These are phyloP conservation scores for Delphinus delphis DNA, from an alignment of 2,113 vertebrate species.

Conservation along the genomic window DNA sequence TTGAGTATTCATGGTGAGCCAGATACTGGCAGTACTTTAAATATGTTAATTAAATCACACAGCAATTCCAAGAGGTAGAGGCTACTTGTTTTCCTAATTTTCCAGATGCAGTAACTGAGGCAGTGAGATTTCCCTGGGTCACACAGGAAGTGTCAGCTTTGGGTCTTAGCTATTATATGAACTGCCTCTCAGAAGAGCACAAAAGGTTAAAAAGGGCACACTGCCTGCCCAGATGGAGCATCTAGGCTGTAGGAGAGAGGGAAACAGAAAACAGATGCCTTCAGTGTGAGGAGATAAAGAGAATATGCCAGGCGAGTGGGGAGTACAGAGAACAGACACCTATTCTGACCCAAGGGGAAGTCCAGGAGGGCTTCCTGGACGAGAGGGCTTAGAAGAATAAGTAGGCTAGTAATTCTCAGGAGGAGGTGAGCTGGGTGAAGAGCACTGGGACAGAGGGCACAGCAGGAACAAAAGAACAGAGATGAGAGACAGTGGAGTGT, in stretches of 20 bases:
- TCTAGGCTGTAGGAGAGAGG: background rate
- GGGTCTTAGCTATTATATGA: background rate
- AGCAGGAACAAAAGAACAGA: background rate
- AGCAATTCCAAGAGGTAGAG: background rate
- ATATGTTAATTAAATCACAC: background rate
- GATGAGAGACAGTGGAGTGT: fast-evolving
- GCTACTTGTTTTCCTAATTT: background rate
- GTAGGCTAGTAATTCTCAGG: no score
- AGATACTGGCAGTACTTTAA: background rate
- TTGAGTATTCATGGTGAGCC: background rate
- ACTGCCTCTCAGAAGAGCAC: background rate
- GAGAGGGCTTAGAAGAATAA: background rate
- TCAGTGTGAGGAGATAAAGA: background rate
- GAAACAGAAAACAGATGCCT: background rate
- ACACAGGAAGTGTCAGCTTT: background rate
- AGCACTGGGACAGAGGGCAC: background rate
- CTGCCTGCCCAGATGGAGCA: background rate
- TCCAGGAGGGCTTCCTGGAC: background rate
- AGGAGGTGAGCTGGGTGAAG: background rate
- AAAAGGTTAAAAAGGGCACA: background rate
- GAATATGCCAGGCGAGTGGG: fast-evolving
- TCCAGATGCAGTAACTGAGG: background rate
- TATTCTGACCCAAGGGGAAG: background rate
- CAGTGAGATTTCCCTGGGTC: background rate
- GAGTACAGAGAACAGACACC: background rate